phyloP scores from a whole-genome alignment of 2,888 invertebrate genomes.

The Scaptomyza polygonia region DNA sequence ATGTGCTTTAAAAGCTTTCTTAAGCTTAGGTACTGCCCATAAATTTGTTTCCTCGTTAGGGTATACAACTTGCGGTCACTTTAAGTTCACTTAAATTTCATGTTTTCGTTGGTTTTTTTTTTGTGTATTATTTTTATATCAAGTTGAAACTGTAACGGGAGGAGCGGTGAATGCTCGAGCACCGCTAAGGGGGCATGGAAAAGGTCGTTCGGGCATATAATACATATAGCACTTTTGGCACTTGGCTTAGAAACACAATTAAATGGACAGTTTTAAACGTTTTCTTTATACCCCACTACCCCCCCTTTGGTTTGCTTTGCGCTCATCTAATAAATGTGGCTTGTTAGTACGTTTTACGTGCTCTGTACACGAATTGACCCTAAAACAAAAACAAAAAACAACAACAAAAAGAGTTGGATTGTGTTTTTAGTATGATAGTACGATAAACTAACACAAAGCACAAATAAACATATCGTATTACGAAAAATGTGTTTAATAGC shows the following conservation, averaged over 20 bases:
- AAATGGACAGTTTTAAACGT: constrained; percentile 45
- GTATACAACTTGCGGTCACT: constrained; percentile 22
- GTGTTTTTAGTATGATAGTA: no score
- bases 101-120: constrained; percentile 8
- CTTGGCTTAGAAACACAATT: constrained; percentile 77
- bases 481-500: constrained; percentile 70
- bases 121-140: constrained; percentile 26
- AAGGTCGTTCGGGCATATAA: constrained; percentile 64
- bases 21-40: neutral
- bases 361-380: constrained; percentile 67
- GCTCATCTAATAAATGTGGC: constrained; percentile 63
- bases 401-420: neutral
- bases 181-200: constrained; percentile 71
- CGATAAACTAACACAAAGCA: neutral
- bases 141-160: constrained; percentile 69
- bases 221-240: constrained; percentile 38
- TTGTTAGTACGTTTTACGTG: constrained; percentile 47
- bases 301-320: no score
- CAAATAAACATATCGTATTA: constrained; percentile 63
- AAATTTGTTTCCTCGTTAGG: constrained; percentile 7
- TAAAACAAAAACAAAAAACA: no score
- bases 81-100: no score
- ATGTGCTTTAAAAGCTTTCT: neutral
- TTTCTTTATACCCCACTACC: neutral
- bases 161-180: constrained; percentile 8